phyloP scores from a whole-genome alignment of 1,140 invertebrate species.

The Solenopsis invicta region DNA sequence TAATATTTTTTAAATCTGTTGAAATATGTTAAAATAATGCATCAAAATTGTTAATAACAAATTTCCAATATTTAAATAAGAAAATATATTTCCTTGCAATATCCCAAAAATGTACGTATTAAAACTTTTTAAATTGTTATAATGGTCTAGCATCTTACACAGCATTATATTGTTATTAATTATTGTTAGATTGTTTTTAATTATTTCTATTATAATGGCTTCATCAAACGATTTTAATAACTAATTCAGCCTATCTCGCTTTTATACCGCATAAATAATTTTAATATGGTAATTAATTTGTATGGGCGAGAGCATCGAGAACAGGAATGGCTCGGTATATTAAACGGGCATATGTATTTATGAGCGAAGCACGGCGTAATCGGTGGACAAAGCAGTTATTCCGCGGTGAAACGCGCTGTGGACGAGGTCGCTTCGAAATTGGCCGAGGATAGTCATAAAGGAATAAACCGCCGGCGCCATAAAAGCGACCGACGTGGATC shows the following conservation, averaged over 20 bases:
- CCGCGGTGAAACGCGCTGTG: slow-evolving; percentile 30
- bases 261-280: slow-evolving; percentile 43
- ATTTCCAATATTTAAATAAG: not conserved
- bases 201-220: not conserved
- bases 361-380: slow-evolving; percentile 45
- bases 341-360: slow-evolving; percentile 54
- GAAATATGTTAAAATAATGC: not conserved
- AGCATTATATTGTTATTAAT: not conserved
- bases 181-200: slow-evolving; percentile 1
- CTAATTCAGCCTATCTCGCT: not conserved
- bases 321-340: slow-evolving; percentile 42
- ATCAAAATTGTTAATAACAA: not conserved
- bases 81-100: not conserved
- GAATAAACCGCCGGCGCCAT: slow-evolving; percentile 66
- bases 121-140: slow-evolving; percentile 4
- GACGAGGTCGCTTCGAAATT: slow-evolving; percentile 58
- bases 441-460: slow-evolving; percentile 69
- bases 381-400: slow-evolving; percentile 62
- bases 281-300: slow-evolving; percentile 62
- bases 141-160: not conserved
- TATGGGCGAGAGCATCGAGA: slow-evolving; percentile 17
- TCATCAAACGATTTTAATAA: not conserved
- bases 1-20: not conserved
- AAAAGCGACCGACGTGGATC: slow-evolving; percentile 70
- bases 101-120: not conserved